A percentile compares a stretch with the other conserved stretches of the same genome.
Conservation (phyloP, 1,140 invertebrate genomes). For the Gonatopus flavifemur region DNA sequence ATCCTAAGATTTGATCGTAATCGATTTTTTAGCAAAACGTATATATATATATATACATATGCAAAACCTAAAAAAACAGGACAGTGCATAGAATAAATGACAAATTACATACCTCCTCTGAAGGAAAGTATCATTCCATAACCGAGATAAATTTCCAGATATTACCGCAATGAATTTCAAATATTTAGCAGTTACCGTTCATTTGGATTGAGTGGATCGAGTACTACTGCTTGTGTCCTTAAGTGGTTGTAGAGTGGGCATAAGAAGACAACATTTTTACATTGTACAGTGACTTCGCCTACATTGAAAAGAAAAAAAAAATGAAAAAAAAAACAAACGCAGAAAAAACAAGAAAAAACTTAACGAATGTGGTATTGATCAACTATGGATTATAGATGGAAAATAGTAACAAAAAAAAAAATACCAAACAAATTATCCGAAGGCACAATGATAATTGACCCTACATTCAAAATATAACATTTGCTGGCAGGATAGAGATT, state of each 20-base stretch:
- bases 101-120: too few species aligned
- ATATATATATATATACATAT: too few species aligned
- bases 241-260: conserved; percentile 37
- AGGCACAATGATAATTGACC: conserved; percentile 30
- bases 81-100: too few species aligned
- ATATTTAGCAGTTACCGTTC: conserved; percentile 50
- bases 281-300: conserved; percentile 59
- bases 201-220: conserved; percentile 49
- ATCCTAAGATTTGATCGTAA: neutral
- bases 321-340: too few species aligned
- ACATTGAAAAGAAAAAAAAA: too few species aligned
- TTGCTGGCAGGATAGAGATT: conserved; percentile 46
- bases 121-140: too few species aligned
- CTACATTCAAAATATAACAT: conserved; percentile 27
- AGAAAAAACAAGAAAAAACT: too few species aligned
- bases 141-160: conserved; percentile 48
- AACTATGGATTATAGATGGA: conserved; percentile 35
- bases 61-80: too few species aligned
- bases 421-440: conserved; percentile 33
- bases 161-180: conserved; percentile 46
- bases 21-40: neutral
- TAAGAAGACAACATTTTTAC: conserved; percentile 52
- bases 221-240: conserved; percentile 43
- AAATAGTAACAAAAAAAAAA: too few species aligned
- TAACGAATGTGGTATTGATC: conserved; percentile 49